Evolutionary conservation across 2,888 invertebrate species (phyloP).

Genomic region (Idaea biselata): DNA sequence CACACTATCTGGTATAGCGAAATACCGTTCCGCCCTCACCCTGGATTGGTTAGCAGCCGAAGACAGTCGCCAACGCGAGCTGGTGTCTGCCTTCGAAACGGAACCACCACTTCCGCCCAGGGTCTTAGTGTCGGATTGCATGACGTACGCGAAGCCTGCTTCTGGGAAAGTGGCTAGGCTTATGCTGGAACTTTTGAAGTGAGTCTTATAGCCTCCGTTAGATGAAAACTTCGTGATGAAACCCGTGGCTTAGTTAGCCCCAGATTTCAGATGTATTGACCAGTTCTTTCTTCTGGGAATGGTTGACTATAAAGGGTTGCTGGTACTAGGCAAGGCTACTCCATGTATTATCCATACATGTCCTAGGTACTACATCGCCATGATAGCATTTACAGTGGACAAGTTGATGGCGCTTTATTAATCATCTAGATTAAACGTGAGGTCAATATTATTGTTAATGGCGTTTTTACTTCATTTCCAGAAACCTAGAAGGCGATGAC

Average conservation of each 20-base stretch:
- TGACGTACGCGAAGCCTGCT: conserved; percentile 52
- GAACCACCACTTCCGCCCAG: conserved; percentile 42
- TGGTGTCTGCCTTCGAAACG: conserved; percentile 56
- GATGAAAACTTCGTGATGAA: not conserved
- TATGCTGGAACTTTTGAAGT: conserved; percentile 65
- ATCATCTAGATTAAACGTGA: too few species aligned
- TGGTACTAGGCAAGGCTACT: too few species aligned
- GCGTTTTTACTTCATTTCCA: conserved; percentile 20
- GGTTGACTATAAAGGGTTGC: too few species aligned
- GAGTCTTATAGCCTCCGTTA: conserved; percentile 21
- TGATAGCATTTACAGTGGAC: too few species aligned
- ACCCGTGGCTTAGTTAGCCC: not conserved
- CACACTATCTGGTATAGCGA: conserved; percentile 51
- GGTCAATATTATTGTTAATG: too few species aligned
- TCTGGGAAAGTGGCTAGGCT: conserved; percentile 61
- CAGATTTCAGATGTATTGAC: not conserved
- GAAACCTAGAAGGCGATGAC: conserved; percentile 67
- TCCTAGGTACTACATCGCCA: too few species aligned
- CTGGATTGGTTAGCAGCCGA: conserved; percentile 66
- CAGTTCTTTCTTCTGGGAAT: too few species aligned
- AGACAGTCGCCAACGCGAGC: conserved; percentile 56
- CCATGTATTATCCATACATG: too few species aligned
- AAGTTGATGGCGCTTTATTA: too few species aligned
- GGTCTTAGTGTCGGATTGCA: conserved; percentile 51
- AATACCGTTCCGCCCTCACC: conserved; percentile 60